phyloP scores from a whole-genome alignment of 2,113 vertebrate species.

The Pelobates fuscus region DNA sequence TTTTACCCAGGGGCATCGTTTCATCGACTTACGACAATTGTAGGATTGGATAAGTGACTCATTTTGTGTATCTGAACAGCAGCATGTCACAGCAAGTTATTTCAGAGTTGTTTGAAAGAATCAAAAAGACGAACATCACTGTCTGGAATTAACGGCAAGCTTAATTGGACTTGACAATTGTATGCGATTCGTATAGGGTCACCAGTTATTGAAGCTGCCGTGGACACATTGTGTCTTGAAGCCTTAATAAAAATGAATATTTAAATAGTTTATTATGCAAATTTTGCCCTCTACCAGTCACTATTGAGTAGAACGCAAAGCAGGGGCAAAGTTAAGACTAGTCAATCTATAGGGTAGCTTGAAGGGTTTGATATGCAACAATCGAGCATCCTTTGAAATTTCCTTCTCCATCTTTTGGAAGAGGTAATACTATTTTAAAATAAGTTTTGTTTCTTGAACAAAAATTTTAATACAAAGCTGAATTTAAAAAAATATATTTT shows the following conservation, averaged over 20 bases:
- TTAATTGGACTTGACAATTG: conserved; percentile 89
- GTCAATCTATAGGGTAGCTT: background rate
- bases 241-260: conserved; percentile 74
- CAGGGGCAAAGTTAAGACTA: conserved; percentile 52
- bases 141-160: conserved; percentile 76
- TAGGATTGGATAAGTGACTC: conserved; percentile 81
- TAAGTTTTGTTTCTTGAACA: too few relatives aligned
- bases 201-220: conserved; percentile 69
- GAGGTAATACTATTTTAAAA: too few relatives aligned
- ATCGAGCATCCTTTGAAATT: too few relatives aligned
- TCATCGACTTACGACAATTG: conserved; percentile 85
- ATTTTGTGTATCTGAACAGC: conserved; percentile 79
- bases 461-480: too few relatives aligned
- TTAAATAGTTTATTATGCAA: conserved; percentile 82
- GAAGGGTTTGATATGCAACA: background rate
- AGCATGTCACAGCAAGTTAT: conserved; percentile 76
- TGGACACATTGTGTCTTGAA: conserved; percentile 75
- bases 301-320: conserved; percentile 59
- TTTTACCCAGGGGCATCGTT: conserved; percentile 83
- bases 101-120: conserved; percentile 70
- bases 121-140: conserved; percentile 78
- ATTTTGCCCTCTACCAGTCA: conserved; percentile 78
- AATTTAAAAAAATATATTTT: too few relatives aligned
- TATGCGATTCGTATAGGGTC: conserved; percentile 78
- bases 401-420: too few relatives aligned